Evolutionary conservation across 2,797 vertebrate species (phyloP).

Genomic region (Sebastolobus alascanus): DNA sequence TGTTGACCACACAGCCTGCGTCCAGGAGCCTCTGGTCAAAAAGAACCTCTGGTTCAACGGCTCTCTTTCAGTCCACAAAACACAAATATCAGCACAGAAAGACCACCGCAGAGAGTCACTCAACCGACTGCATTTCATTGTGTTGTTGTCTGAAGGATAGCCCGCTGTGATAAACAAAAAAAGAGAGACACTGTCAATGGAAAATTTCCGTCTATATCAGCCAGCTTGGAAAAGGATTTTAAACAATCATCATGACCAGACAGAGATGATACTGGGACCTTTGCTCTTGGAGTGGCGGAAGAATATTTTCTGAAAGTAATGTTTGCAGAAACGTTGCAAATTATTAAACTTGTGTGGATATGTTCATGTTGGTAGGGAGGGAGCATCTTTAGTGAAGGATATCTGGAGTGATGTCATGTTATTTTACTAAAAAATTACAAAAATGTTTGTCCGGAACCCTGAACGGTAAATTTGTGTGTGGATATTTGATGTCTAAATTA

Average conservation of each 20-base stretch:
- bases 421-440: background rate
- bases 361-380: background rate
- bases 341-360: background rate
- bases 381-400: background rate
- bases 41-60: background rate
- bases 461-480: background rate
- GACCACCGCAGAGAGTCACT: conserved; percentile 1
- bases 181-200: background rate
- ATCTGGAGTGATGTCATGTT: background rate
- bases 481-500: background rate
- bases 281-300: background rate
- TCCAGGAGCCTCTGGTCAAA: conserved; percentile 18
- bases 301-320: background rate
- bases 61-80: conserved; percentile 18
- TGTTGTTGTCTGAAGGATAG: conserved; percentile 3
- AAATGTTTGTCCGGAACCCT: background rate
- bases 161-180: background rate
- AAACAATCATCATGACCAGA: background rate
- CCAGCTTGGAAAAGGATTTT: background rate
- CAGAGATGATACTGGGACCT: background rate
- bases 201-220: background rate
- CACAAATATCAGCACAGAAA: conserved; percentile 10
- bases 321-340: background rate
- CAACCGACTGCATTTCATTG: background rate
- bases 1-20: conserved; percentile 23